phyloP scores from a whole-genome alignment of 2,113 vertebrate genomes.

The Pituophis catenifer region DNA sequence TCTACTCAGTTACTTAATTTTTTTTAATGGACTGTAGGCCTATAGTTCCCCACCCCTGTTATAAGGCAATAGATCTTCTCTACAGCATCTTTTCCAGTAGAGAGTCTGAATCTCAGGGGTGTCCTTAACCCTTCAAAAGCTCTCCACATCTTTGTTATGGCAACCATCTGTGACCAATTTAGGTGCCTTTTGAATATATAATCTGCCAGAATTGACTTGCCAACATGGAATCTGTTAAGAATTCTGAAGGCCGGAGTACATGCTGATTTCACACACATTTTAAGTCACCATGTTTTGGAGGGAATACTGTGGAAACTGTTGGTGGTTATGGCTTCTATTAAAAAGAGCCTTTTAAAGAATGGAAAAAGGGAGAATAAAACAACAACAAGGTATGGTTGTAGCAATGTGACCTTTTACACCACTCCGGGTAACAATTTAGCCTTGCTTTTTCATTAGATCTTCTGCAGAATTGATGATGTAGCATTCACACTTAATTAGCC shows the following conservation, averaged over 20 bases:
- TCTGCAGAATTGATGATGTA: neutral
- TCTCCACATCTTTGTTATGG: neutral
- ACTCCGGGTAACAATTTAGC: neutral
- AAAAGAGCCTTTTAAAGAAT: neutral
- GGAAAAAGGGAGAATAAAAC: neutral
- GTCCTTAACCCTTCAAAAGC: neutral
- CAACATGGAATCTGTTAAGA: neutral
- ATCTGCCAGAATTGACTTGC: neutral
- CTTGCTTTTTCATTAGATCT: neutral
- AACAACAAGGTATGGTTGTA: neutral
- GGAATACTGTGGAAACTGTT: neutral
- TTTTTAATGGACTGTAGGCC: neutral
- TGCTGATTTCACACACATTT: neutral
- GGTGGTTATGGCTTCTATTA: neutral
- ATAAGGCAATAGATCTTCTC: neutral
- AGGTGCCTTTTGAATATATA: neutral
- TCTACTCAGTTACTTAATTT: neutral
- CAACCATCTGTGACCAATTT: neutral
- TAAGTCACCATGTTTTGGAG: neutral
- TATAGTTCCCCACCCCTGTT: neutral
- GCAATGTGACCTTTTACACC: neutral
- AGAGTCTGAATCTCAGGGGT: neutral
- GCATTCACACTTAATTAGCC: neutral
- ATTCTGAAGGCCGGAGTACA: neutral
- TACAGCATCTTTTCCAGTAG: neutral